Conservation (phyloP, 2,797 vertebrate genomes). For the Passerculus sandwichensis region DNA sequence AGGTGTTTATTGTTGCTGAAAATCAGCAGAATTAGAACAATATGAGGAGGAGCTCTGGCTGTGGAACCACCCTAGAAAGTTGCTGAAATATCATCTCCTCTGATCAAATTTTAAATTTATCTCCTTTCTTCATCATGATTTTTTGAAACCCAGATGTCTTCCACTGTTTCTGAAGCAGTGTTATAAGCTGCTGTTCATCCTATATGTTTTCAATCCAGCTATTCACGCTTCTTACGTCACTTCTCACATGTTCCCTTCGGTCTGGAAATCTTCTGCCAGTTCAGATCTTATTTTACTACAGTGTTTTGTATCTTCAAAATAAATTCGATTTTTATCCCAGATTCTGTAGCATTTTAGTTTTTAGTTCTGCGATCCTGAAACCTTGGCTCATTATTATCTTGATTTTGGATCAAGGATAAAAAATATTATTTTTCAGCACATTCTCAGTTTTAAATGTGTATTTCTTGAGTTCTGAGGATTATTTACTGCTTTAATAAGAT, state of each 20-base stretch:
- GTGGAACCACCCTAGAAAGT: not conserved
- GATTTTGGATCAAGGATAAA: not conserved
- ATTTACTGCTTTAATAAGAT: not conserved
- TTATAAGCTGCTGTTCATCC: not conserved
- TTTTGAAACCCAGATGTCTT: conserved; percentile 9
- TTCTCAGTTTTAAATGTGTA: not conserved
- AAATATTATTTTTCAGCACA: not conserved
- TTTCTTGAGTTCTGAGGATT: not conserved
- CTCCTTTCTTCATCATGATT: not conserved
- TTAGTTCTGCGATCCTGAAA: not conserved
- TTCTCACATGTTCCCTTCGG: not conserved
- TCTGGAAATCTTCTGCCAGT: not conserved
- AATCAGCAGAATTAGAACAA: not conserved
- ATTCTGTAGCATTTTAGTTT: not conserved
- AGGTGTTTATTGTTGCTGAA: not conserved
- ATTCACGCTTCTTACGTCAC: not conserved
- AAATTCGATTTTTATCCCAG: not conserved
- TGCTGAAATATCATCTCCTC: not conserved
- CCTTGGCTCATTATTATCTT: not conserved
- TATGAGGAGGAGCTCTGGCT: not conserved
- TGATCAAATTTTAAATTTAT: not conserved
- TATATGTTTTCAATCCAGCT: conserved; percentile 9
- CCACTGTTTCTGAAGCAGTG: conserved; percentile 6
- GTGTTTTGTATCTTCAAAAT: not conserved
- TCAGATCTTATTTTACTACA: not conserved